Conservation (phyloP, 2,113 vertebrate species). For the Rutilus rutilus region DNA sequence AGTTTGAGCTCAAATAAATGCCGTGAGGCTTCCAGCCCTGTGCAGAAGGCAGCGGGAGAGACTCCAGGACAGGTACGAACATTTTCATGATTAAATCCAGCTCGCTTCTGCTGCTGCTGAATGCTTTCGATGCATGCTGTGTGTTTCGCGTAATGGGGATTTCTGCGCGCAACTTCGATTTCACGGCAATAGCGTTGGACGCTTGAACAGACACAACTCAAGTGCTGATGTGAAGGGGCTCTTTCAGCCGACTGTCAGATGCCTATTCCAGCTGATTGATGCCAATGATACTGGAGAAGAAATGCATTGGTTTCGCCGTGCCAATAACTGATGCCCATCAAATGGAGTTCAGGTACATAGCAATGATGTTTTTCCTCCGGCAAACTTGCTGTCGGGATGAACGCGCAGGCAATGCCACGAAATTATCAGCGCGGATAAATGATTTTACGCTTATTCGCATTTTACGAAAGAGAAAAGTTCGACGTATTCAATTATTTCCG, state of each 20-base stretch:
- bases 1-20: constrained; percentile 98
- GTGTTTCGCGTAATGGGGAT: constrained; percentile 38
- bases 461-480: background rate
- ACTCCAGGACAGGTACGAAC: constrained; percentile 65
- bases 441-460: background rate
- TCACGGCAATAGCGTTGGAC: constrained; percentile 66
- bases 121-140: background rate
- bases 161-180: constrained; percentile 63
- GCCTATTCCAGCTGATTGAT: constrained; percentile 59
- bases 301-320: constrained; percentile 15
- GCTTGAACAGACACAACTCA: constrained; percentile 59
- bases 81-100: constrained; percentile 23
- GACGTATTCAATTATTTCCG: background rate
- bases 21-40: constrained; percentile 82
- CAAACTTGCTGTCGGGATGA: background rate
- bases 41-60: constrained; percentile 82
- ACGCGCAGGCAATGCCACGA: background rate
- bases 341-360: constrained; percentile 4
- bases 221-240: constrained; percentile 62
- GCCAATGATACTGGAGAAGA: constrained; percentile 44
- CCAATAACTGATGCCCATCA: background rate
- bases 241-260: constrained; percentile 59
- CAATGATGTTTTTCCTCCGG: background rate
- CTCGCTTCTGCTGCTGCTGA: background rate
- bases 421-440: background rate